Percentiles rank a stretch among this genome's conserved stretches.
phyloP scores from a whole-genome alignment of 2,113 vertebrate species.

The Chrysemys picta region DNA sequence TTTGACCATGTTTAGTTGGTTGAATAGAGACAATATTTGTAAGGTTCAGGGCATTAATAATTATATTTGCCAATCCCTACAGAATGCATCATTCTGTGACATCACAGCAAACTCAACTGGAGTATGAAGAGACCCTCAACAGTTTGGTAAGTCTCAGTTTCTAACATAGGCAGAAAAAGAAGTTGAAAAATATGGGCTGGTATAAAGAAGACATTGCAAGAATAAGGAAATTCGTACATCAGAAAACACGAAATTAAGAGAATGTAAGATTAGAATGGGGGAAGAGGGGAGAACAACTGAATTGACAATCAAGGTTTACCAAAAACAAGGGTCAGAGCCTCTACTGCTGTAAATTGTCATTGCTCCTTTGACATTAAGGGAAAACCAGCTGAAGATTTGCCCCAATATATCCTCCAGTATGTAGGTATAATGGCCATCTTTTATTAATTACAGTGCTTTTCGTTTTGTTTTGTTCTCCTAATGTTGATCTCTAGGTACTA shows the following conservation, averaged over 20 bases:
- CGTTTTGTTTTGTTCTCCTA: neutral
- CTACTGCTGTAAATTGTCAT: neutral
- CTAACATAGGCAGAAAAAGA: neutral
- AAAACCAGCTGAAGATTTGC: neutral
- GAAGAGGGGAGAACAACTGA: neutral
- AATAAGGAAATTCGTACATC: neutral
- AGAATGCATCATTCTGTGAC: neutral
- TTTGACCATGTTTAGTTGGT: neutral
- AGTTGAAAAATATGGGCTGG: neutral
- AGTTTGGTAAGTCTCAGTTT: slow-evolving; percentile 29
- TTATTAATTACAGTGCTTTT: neutral
- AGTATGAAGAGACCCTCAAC: slow-evolving; percentile 29
- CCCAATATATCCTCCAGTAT: neutral
- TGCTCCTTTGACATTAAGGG: neutral
- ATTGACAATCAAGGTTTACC: neutral
- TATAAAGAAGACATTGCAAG: neutral
- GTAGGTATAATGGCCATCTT: accelerated
- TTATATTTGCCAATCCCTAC: neutral
- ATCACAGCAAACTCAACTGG: neutral
- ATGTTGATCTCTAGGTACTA: accelerated
- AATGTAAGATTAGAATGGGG: neutral
- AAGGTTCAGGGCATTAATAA: neutral
- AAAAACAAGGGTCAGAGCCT: neutral
- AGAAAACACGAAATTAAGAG: neutral
- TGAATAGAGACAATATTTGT: neutral